These are phyloP conservation scores for Monochamus alternatus DNA, from an alignment of 2,888 invertebrate genomes.

Conservation along the genomic window DNA sequence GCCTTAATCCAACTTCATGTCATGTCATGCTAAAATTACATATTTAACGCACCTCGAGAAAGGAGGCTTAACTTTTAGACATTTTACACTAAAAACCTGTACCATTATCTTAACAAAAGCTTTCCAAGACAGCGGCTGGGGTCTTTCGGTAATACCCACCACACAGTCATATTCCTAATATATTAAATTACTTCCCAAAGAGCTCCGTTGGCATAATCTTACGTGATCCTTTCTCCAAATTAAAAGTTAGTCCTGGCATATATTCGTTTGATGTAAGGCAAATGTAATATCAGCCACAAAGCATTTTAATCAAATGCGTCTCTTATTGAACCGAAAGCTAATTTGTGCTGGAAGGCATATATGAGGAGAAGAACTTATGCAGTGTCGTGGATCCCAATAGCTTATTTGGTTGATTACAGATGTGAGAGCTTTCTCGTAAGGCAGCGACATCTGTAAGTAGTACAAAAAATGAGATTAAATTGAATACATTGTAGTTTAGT, in stretches of 20 bases:
- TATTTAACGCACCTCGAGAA: background rate
- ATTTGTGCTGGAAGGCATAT: slow-evolving; percentile 50
- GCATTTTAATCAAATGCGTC: slow-evolving; percentile 60
- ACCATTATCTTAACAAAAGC: background rate
- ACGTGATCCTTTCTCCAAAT: slow-evolving; percentile 32
- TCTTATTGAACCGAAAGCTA: slow-evolving; percentile 58
- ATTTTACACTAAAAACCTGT: background rate
- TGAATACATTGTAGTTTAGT: no score
- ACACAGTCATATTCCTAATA: slow-evolving; percentile 3
- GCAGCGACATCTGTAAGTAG: background rate
- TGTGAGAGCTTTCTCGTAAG: slow-evolving; percentile 47
- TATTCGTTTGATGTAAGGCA: slow-evolving; percentile 52
- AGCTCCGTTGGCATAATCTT: slow-evolving; percentile 22
- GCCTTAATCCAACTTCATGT: no score
- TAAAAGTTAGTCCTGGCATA: slow-evolving; percentile 26
- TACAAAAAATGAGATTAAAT: no score
- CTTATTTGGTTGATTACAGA: slow-evolving; percentile 50
- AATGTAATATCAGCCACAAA: slow-evolving; percentile 54
- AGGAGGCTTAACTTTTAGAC: background rate
- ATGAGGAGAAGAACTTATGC: slow-evolving; percentile 45
- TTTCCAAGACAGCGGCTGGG: background rate
- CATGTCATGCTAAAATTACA: background rate
- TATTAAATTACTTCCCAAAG: slow-evolving; percentile 25
- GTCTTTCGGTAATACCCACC: slow-evolving; percentile 2
- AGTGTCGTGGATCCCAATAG: slow-evolving; percentile 42